Evolutionary conservation across 2,888 invertebrate genomes (phyloP), one percentile per base, ranked within the genome.

Genomic region (Acanthosoma haemorrhoidale): DNA sequence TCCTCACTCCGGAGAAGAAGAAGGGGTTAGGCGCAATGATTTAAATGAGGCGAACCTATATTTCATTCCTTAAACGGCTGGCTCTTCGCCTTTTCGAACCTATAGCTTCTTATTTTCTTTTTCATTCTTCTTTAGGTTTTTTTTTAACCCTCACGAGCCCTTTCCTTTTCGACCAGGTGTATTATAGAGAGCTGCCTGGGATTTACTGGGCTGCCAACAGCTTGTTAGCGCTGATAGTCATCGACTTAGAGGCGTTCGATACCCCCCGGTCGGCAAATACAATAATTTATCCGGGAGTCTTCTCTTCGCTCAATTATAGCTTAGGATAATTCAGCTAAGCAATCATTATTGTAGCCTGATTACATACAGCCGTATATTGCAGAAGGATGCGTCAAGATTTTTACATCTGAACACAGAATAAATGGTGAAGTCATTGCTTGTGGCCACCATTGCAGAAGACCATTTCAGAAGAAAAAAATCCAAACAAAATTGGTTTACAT

Each of bases 51-150:
- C 41, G 21, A 64, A 36, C 39, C 64, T 64, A 64, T 64, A 64
- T 64, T 39, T 64, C 64, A 41, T 64, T 18, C 18, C 25, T 39
- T 64, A 64, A 64, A 64, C 29, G 39, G 39, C 21, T 41, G 51
- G n/a, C n/a, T 51, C 6, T 25, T 51, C 25, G 51, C 25, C n/a
- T 25, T 51, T 51, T 51, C n/a, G 51, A 51, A 25, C 51, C 51
- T 43, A 21, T 51, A 4, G 5, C 11, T 51, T n/a, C n/a, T n/a
- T n/a, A 25, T 51, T 5, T 51, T 25, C 29, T 25, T 21, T 43
- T 13, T 51, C 9, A 4, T 32, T 32, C 32, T 32, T 32, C 32
- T 32, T 32, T 32, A 6, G 5, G 4, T 32, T 32, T 32, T 32
- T 6, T 51, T 41, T 3, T 18, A 25, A 25, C 29, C 29, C 25